phyloP scores from a whole-genome alignment of 2,888 invertebrate species.

The Protonemura montana region DNA sequence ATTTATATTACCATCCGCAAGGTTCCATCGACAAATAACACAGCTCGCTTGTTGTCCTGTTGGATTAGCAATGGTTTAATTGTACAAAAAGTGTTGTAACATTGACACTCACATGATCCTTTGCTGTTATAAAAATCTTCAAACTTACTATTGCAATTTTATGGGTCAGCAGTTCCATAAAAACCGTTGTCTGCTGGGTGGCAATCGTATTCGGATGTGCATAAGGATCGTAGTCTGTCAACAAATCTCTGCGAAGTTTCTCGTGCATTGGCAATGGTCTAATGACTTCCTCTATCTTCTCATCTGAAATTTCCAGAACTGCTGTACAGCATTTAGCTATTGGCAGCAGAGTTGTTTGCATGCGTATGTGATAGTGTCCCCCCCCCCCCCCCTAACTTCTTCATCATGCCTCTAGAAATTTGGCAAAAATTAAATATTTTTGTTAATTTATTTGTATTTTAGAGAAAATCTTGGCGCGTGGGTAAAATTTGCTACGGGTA shows the following conservation, averaged over 20 bases:
- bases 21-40: slow-evolving; percentile 57
- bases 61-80: slow-evolving; percentile 47
- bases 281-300: slow-evolving; percentile 58
- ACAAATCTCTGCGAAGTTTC: slow-evolving; percentile 62
- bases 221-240: slow-evolving; percentile 61
- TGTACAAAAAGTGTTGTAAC: no score
- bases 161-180: slow-evolving; percentile 41
- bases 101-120: no score
- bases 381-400: no score
- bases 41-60: slow-evolving; percentile 57
- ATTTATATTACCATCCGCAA: slow-evolving; percentile 59
- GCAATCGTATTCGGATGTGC: slow-evolving; percentile 54
- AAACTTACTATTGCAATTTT: slow-evolving; percentile 45
- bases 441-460: no score
- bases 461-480: no score
- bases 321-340: no score
- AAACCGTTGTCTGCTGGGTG: slow-evolving; percentile 43
- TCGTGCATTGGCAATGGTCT: slow-evolving; percentile 62
- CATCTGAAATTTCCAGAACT: slow-evolving; percentile 50
- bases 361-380: no score
- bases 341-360: not conserved
- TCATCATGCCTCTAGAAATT: no score
- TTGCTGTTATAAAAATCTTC: no score
- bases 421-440: no score
- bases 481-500: no score